These are phyloP conservation scores for Penaeus monodon DNA, from an alignment of 2,888 invertebrate genomes.

Conservation along the genomic window DNA sequence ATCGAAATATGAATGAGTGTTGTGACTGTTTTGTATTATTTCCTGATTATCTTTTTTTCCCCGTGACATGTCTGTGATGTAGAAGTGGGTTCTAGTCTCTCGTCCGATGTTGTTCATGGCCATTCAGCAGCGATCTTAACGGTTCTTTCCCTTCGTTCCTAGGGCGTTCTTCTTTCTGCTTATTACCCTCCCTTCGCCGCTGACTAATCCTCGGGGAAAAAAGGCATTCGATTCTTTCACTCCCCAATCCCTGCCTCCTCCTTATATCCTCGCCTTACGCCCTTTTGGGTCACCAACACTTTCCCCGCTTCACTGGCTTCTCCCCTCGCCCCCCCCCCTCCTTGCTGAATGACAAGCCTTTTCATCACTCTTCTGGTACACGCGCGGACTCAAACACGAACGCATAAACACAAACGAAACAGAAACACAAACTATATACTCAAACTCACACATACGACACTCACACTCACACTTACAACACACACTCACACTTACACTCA, in stretches of 20 bases:
- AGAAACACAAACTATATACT: too few species aligned
- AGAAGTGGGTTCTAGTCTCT: too few species aligned
- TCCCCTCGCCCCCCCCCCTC: background rate
- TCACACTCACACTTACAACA: too few species aligned
- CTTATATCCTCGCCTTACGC: background rate
- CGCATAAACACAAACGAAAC: too few species aligned
- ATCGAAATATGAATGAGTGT: too few species aligned
- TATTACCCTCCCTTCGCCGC: background rate
- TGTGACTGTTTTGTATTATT: too few species aligned
- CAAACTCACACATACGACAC: too few species aligned
- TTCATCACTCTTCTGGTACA: background rate
- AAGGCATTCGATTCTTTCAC: background rate
- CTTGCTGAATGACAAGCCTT: background rate
- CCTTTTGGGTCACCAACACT: background rate
- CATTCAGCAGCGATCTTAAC: background rate
- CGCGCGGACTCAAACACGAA: background rate
- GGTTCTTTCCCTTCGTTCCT: conserved; percentile 1
- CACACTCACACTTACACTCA: too few species aligned
- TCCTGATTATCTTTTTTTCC: too few species aligned
- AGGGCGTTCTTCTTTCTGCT: background rate
- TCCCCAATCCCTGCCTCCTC: background rate
- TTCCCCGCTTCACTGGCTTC: background rate
- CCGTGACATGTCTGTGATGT: too few species aligned
- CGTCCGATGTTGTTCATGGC: too few species aligned
- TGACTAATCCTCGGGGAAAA: background rate